Percentiles rank a stretch among this genome's conserved stretches.
Conservation (phyloP, 2,113 vertebrate genomes). For the Camarhynchus parvulus region DNA sequence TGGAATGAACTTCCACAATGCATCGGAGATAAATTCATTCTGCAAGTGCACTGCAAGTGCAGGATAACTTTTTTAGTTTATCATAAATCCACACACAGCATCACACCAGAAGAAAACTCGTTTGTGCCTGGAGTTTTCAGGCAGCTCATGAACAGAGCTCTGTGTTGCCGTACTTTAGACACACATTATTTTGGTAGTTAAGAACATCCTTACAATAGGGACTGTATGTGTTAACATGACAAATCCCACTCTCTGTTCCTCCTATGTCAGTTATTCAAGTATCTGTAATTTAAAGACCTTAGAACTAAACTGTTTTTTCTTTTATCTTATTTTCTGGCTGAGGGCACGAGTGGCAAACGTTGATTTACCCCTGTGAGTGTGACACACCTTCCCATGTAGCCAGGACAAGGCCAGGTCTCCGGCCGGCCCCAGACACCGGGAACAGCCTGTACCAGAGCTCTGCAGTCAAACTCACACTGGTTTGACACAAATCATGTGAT, state of each 20-base stretch:
- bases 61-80: neutral
- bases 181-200: neutral
- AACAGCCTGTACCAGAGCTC: neutral
- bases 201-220: neutral
- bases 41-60: neutral
- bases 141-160: neutral
- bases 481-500: neutral
- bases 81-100: neutral
- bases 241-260: neutral
- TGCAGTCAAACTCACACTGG: neutral
- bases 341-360: fast-evolving
- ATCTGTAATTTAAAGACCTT: neutral
- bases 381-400: neutral
- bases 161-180: neutral
- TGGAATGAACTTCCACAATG: neutral
- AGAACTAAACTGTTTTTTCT: neutral
- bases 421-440: neutral
- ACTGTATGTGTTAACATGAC: neutral
- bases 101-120: neutral
- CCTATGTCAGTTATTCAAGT: neutral
- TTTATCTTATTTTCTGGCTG: neutral
- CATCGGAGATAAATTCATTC: neutral
- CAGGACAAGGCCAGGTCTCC: neutral
- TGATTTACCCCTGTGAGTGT: fast-evolving
- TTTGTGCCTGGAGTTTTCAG: neutral